Conservation (phyloP, 2,797 vertebrate species). For the Urosaurus nigricauda region DNA sequence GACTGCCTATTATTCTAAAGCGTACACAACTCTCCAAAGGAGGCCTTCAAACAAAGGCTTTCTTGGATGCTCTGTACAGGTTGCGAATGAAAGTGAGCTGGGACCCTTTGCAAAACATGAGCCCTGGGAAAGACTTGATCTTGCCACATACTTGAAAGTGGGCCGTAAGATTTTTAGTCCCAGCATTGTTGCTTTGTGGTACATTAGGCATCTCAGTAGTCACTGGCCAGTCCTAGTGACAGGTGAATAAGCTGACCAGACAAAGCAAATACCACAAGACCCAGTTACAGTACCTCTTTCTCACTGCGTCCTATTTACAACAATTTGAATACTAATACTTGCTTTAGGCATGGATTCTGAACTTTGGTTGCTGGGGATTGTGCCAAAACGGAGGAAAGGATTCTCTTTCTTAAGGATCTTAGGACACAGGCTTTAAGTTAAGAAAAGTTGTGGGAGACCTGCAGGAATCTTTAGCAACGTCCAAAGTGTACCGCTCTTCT, state of each 20-base stretch:
- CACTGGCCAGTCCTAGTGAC: background rate
- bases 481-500: background rate
- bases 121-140: background rate
- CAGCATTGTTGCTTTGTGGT: background rate
- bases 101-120: background rate
- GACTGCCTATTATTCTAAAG: background rate
- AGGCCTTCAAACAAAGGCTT: background rate
- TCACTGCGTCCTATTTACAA: background rate
- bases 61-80: background rate
- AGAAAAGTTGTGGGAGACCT: background rate
- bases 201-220: background rate
- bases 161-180: background rate
- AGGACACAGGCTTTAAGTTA: background rate
- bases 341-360: background rate
- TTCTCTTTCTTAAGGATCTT: background rate
- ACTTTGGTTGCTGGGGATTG: slow-evolving; percentile 42
- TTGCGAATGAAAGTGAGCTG: background rate
- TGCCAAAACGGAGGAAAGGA: background rate
- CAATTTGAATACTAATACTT: background rate
- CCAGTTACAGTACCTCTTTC: background rate
- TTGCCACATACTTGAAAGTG: background rate
- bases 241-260: background rate
- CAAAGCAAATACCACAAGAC: background rate
- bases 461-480: background rate
- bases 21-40: background rate